Evolutionary conservation across 2,113 vertebrate species (phyloP).

Genomic region (Pelodiscus sinensis): DNA sequence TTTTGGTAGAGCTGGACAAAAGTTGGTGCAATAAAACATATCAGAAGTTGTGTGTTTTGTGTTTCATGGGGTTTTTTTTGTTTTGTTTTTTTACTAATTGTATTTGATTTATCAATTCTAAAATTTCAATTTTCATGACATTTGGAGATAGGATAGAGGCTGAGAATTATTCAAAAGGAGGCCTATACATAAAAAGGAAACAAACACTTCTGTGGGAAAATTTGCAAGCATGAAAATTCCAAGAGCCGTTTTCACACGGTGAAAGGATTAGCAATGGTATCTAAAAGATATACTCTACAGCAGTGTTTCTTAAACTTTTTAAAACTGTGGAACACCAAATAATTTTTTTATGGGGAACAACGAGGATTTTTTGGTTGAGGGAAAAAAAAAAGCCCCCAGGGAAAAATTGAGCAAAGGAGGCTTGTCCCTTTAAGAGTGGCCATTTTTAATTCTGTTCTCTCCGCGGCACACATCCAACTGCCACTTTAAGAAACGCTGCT

Average conservation of each 20-base stretch:
- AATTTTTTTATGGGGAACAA: no score
- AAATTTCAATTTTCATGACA: not conserved
- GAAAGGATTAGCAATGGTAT: not conserved
- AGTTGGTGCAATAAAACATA: not conserved
- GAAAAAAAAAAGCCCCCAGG: no score
- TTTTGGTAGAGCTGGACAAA: not conserved
- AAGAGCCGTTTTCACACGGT: not conserved
- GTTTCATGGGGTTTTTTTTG: not conserved
- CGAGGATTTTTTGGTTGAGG: no score
- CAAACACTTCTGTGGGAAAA: not conserved
- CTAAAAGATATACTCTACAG: no score
- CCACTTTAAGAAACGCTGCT: no score
- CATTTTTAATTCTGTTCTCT: no score
- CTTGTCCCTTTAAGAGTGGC: no score
- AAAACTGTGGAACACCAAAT: no score
- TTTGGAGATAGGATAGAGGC: not conserved
- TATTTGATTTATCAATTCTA: not conserved
- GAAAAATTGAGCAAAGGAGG: no score
- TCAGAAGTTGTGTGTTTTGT: not conserved
- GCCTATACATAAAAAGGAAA: not conserved
- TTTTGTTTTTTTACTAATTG: not conserved
- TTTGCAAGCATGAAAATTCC: not conserved
- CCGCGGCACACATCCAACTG: no score
- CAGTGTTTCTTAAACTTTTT: no score
- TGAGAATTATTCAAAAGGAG: not conserved